A percentile compares a stretch with the other conserved stretches of the same genome.
Conservation (phyloP, 2,888 invertebrate species). For the Acleris holmiana region DNA sequence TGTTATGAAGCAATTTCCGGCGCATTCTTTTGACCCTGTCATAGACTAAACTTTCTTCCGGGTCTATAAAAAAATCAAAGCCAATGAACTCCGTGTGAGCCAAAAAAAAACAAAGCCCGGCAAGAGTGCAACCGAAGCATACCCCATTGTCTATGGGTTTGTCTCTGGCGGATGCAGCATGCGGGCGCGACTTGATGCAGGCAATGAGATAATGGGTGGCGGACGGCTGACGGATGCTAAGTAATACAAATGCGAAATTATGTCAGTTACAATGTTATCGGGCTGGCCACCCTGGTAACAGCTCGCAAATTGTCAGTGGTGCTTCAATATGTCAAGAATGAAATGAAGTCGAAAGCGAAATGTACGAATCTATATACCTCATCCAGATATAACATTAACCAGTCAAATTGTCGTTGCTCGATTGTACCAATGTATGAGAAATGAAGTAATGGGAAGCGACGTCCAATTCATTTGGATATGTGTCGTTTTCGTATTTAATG, state of each 20-base stretch:
- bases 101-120: conserved; percentile 60
- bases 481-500: too few species aligned
- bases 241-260: conserved; percentile 37
- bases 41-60: conserved; percentile 20
- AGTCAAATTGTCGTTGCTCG: too few species aligned
- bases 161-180: conserved; percentile 45
- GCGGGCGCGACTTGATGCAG: conserved; percentile 48
- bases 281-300: conserved; percentile 24
- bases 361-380: too few species aligned
- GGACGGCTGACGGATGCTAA: conserved; percentile 46
- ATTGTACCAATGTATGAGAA: too few species aligned
- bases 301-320: neutral
- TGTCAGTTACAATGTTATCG: conserved; percentile 30
- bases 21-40: conserved; percentile 5
- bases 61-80: conserved; percentile 11
- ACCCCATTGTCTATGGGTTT: conserved; percentile 72
- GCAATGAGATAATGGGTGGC: conserved; percentile 72
- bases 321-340: neutral
- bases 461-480: too few species aligned
- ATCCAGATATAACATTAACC: too few species aligned
- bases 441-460: too few species aligned
- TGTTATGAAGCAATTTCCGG: conserved; percentile 1
- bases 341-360: too few species aligned
- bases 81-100: conserved; percentile 45
- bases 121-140: conserved; percentile 51